Base-by-base conservation (phyloP, 2,797 vertebrate genomes). In the Tragopan temminckii region DNA sequence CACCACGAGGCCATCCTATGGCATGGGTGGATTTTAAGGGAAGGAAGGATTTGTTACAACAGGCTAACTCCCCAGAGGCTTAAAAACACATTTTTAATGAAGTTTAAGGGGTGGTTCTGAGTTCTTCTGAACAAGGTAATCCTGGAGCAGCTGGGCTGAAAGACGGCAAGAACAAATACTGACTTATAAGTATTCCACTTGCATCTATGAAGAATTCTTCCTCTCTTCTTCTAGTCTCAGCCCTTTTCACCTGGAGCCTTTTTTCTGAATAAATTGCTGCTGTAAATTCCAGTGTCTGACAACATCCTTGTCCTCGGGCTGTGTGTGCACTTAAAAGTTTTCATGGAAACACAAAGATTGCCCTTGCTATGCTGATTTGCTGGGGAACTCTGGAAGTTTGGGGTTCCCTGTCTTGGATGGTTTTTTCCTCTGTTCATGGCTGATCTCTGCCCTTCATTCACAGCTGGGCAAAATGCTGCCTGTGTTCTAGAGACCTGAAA, bases 251-350 rank as follows among this genome's bases (percentile, higher is more conserved):
- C 85, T 95, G 82, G 89, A 94, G 82, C 82, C 50, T 92, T 89
- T 69, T 80, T 80, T 55, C 77, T 42, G 62, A 42, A 48, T 84
- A 89, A 95, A 94, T 89, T 7, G 0, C 67, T 71, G 82, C 45
- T 93, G 70, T 95, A 93, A 96, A 95, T 95, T 89, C 90, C 68
- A 80, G 16, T n/a, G 64, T 86, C 75, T 77, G 72, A 69, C 92
- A 79, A 81, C 42, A 92, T 91, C 92, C 92, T 82, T 95, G 82
- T 91, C 91, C 92, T 91, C 78, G 2, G 94, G 91, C 48, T 29
- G 10, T 80, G 85, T 63, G 85, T 89, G 87, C 17, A 62, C 25
- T 69, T 74, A 53, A 0, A 11, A 36, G 55, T 52, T 88, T 90
- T 90, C 80, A 84, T 23, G 70, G 93, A 89, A 91, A 69, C 77